These are phyloP conservation scores for Marmota monax DNA, from an alignment of 2,113 vertebrate genomes.

Conservation along the genomic window DNA sequence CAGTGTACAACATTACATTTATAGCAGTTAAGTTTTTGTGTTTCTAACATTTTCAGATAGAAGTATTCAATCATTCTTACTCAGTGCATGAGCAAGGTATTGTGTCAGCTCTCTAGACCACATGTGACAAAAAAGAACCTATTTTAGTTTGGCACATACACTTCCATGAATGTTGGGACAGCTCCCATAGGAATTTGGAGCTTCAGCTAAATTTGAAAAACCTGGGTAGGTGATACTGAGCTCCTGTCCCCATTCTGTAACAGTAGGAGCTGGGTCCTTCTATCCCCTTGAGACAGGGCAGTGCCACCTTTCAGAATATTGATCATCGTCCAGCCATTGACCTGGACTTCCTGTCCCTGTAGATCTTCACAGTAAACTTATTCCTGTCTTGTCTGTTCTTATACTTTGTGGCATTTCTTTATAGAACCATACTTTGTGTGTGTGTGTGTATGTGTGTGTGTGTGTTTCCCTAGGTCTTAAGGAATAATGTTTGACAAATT, in stretches of 20 bases:
- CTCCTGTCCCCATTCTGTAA: rapidly evolving
- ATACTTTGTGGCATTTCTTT: not conserved
- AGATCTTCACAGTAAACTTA: not conserved
- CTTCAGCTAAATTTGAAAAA: not conserved
- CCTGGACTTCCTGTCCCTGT: rapidly evolving
- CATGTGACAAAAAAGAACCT: not conserved
- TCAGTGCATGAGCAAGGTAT: not conserved
- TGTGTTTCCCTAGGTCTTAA: not conserved
- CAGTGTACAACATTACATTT: not conserved
- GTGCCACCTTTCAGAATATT: rapidly evolving
- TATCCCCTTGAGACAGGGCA: no score
- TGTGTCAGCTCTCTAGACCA: not conserved
- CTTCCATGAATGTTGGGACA: no score
- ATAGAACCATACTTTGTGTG: not conserved
- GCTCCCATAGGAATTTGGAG: not conserved
- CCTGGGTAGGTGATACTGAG: rapidly evolving
- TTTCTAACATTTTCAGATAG: conserved; percentile 9
- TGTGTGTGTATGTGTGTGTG: not conserved
- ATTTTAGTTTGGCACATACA: not conserved
- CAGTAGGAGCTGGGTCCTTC: not conserved
- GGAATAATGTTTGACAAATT: not conserved
- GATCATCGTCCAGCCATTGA: no score
- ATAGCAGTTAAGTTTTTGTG: not conserved
- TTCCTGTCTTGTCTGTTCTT: not conserved
- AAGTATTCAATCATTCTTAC: not conserved